Percentiles rank a stretch among this genome's conserved stretches.
phyloP scores from a whole-genome alignment of 2,113 vertebrate species.

The Siniperca knerii region DNA sequence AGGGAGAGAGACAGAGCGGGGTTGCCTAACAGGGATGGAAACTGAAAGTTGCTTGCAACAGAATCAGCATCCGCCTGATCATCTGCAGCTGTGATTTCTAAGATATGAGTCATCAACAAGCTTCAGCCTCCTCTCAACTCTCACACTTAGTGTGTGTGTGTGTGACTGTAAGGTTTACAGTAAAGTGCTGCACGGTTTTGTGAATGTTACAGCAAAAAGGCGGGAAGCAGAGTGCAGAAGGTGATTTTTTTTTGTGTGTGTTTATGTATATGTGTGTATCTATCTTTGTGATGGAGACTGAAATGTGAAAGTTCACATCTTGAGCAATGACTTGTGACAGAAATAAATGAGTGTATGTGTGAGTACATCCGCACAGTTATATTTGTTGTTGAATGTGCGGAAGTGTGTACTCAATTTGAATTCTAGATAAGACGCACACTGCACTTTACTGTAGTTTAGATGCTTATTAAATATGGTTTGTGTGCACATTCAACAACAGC shows the following conservation, averaged over 20 bases:
- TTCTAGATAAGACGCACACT: slow-evolving; percentile 11
- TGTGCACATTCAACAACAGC: neutral
- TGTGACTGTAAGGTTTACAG: slow-evolving; percentile 38
- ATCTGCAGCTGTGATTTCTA: slow-evolving; percentile 77
- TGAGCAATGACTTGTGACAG: neutral
- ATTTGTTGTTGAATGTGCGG: neutral
- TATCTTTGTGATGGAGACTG: slow-evolving; percentile 11
- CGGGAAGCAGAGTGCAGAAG: slow-evolving; percentile 46
- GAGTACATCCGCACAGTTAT: neutral
- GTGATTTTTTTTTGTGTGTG: neutral
- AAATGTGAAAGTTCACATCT: neutral
- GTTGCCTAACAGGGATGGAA: slow-evolving; percentile 40
- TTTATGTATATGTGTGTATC: neutral
- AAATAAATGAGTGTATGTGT: slow-evolving; percentile 7
- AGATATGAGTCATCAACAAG: slow-evolving; percentile 72
- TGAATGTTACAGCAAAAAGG: slow-evolving; percentile 45
- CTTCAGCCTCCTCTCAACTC: slow-evolving; percentile 37
- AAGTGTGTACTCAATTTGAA: slow-evolving; percentile 16
- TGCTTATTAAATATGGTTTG: neutral
- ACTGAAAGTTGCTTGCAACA: slow-evolving; percentile 63
- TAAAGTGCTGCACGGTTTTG: slow-evolving; percentile 29
- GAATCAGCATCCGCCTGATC: slow-evolving; percentile 58
- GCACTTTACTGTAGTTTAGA: neutral
- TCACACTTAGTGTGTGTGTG: slow-evolving; percentile 33
- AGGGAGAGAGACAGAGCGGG: neutral